A percentile compares a stretch with the other conserved stretches of the same genome.
Evolutionary conservation across 2,888 invertebrate genomes (phyloP).

Genomic region (Chesias legatella): DNA sequence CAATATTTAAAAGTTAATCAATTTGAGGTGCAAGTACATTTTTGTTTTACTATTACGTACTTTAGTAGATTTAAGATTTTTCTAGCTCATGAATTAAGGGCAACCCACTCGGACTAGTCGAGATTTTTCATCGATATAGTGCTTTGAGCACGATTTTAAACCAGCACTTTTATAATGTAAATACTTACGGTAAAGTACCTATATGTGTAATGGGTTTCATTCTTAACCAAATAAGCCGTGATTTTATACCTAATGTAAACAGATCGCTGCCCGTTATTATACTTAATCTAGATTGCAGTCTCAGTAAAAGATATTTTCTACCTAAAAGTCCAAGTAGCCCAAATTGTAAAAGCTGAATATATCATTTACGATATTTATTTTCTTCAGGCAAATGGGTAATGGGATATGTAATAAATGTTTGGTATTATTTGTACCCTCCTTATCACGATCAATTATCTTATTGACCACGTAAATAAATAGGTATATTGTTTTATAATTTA

Average conservation of each 20-base stretch:
- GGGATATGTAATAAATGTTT: no score
- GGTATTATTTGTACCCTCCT: no score
- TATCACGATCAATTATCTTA: no score
- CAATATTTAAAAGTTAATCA: conserved; percentile 33
- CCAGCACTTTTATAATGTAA: conserved; percentile 14
- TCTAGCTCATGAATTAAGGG: conserved; percentile 34
- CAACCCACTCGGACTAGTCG: conserved; percentile 18
- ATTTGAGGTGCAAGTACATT: conserved; percentile 53
- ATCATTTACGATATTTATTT: no score
- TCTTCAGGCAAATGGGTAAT: no score
- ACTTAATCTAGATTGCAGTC: no score
- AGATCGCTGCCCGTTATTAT: neutral
- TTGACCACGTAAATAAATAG: no score
- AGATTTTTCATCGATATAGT: conserved; percentile 28
- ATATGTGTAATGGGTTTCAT: conserved; percentile 4
- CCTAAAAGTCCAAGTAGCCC: no score
- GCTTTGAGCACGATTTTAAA: conserved; percentile 43
- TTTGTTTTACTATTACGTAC: conserved; percentile 37
- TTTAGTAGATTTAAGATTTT: conserved; percentile 17
- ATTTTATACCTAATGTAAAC: neutral
- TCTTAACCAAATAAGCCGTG: conserved; percentile 17
- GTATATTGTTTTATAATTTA: no score
- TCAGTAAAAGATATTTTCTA: no score
- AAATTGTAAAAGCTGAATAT: no score
- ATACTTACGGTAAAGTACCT: conserved; percentile 2